Conservation (phyloP, 2,888 invertebrate species). For the Acanthococcus lagerstroemiae region DNA sequence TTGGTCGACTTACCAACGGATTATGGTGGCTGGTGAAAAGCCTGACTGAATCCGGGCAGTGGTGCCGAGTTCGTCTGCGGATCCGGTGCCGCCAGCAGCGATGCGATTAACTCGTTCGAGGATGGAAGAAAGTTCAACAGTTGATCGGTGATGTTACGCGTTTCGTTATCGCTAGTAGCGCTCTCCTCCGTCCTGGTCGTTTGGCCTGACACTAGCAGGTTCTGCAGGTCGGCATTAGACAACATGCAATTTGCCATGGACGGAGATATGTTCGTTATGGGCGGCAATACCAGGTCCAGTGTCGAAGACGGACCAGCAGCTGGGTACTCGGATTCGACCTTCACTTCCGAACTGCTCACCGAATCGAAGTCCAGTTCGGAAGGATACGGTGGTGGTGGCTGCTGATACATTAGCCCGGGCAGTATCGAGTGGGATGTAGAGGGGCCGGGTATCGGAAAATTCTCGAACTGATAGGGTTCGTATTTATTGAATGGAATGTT, state of each 20-base stretch:
- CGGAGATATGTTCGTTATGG: slow-evolving; percentile 18
- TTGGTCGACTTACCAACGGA: slow-evolving; percentile 18
- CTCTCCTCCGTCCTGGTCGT: not conserved
- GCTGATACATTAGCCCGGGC: slow-evolving; percentile 6
- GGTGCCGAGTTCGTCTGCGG: slow-evolving; percentile 42
- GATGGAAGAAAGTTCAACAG: slow-evolving; percentile 13
- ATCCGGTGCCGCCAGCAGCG: slow-evolving; percentile 33
- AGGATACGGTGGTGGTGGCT: slow-evolving; percentile 13
- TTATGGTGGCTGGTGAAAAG: slow-evolving; percentile 43
- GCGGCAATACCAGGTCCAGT: slow-evolving; percentile 20
- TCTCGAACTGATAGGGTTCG: slow-evolving; percentile 6
- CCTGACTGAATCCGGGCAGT: slow-evolving; percentile 46
- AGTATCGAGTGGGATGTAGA: slow-evolving; percentile 8
- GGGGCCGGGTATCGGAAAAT: slow-evolving; percentile 11
- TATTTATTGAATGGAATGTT: slow-evolving; percentile 26
- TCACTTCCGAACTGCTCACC: slow-evolving; percentile 7
- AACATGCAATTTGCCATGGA: slow-evolving; percentile 14
- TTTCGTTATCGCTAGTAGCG: not conserved
- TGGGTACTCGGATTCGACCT: slow-evolving; percentile 6
- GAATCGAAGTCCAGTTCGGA: not conserved
- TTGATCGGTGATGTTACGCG: not conserved
- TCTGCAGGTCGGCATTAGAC: slow-evolving; percentile 5
- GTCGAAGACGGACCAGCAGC: not conserved
- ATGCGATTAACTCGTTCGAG: slow-evolving; percentile 30
- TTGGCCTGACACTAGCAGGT: not conserved